These are phyloP conservation scores for Wiebesia pumilae DNA, from an alignment of 1,140 invertebrate genomes.

Conservation along the genomic window DNA sequence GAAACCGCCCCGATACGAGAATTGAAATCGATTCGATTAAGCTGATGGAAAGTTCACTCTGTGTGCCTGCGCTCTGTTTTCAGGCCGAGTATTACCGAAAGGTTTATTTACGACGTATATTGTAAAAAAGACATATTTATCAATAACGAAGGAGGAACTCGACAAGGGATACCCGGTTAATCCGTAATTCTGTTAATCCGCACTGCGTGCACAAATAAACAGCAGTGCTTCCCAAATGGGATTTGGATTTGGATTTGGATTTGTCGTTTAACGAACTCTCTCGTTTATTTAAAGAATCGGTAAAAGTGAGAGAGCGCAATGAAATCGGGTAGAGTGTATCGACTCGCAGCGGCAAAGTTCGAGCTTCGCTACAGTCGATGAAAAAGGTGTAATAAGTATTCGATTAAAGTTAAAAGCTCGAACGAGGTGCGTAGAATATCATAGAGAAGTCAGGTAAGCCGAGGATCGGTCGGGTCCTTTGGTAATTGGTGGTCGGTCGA, in stretches of 20 bases:
- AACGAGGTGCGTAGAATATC: neutral
- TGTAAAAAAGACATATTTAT: no score
- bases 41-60: neutral
- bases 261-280: neutral
- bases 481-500: constrained; percentile 62
- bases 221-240: neutral
- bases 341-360: no score
- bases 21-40: neutral
- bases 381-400: no score
- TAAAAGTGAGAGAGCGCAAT: neutral
- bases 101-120: no score
- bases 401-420: neutral
- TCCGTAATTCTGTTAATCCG: no score
- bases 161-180: neutral
- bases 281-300: neutral
- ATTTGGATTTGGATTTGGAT: neutral
- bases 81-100: no score
- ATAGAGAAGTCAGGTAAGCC: constrained; percentile 1
- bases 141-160: neutral
- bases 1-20: neutral
- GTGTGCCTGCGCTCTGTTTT: no score
- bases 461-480: constrained; percentile 11
- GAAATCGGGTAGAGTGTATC: no score
- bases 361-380: no score
- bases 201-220: no score